Conservation (phyloP, 1,140 invertebrate genomes). For the Drosophila pruinosa region DNA sequence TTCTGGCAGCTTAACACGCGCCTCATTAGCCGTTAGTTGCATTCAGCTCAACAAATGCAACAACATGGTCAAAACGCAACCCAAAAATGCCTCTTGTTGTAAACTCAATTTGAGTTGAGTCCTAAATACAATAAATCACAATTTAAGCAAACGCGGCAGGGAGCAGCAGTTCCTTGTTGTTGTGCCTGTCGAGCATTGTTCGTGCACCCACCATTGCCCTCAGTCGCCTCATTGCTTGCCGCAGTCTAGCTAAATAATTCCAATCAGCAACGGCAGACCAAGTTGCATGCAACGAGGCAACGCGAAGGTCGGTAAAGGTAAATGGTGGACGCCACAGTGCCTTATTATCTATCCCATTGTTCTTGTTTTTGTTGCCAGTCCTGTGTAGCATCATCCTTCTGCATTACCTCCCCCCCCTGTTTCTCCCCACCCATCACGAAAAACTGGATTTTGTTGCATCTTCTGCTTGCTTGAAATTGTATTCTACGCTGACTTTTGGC, state of each 20-base stretch:
- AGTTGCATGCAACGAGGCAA: constrained; percentile 23
- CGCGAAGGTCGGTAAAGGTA: constrained; percentile 66
- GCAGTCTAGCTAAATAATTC: constrained; percentile 64
- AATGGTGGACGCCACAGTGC: constrained; percentile 36
- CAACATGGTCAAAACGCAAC: not conserved
- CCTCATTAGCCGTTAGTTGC: constrained; percentile 71
- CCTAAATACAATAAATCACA: constrained; percentile 71
- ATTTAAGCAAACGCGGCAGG: constrained; percentile 57
- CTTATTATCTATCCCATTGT: constrained; percentile 71
- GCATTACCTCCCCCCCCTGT: not conserved
- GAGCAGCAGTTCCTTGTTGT: constrained; percentile 12
- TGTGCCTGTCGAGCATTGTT: constrained; percentile 27
- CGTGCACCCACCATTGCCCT: not conserved
- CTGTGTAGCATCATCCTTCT: not conserved
- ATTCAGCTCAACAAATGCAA: constrained; percentile 34
- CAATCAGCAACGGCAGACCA: constrained; percentile 55
- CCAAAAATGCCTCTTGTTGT: constrained; percentile 29
- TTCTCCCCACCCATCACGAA: not conserved
- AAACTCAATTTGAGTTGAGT: constrained; percentile 40
- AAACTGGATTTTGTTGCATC: constrained; percentile 40
- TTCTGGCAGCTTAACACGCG: constrained; percentile 48
- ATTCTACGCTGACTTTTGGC: constrained; percentile 55
- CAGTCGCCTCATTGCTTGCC: not conserved
- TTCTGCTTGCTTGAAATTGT: constrained; percentile 48
- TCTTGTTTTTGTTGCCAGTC: constrained; percentile 36